Conservation (phyloP, 2,797 vertebrate species). For the Lepus townsendii region DNA sequence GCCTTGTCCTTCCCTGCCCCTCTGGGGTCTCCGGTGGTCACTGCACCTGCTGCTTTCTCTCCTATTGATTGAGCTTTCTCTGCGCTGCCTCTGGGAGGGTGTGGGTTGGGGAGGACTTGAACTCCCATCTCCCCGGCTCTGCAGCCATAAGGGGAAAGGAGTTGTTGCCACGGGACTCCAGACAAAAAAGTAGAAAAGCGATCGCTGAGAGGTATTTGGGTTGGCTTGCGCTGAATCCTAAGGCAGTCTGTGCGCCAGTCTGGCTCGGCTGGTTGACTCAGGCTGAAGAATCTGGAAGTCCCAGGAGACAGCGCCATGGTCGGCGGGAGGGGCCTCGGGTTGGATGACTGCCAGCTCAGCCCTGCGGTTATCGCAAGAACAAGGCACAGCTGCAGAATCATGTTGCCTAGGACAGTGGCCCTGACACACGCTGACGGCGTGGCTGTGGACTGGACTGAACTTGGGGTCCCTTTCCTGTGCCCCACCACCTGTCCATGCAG, state of each 20-base stretch:
- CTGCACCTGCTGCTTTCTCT: too few relatives aligned
- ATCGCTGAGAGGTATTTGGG: background rate
- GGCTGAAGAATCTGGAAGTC: background rate
- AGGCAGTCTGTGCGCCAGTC: background rate
- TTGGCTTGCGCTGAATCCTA: background rate
- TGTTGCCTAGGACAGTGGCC: background rate
- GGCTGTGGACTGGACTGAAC: background rate
- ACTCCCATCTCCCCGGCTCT: background rate
- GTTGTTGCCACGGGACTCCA: rapidly evolving
- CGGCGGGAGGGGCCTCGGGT: background rate
- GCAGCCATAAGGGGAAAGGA: background rate
- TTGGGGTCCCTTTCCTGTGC: too few relatives aligned
- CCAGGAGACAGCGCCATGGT: background rate
- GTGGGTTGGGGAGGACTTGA: background rate
- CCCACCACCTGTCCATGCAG: too few relatives aligned
- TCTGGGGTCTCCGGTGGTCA: background rate
- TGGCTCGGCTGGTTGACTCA: background rate
- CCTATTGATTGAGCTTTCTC: background rate
- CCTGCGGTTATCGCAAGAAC: background rate
- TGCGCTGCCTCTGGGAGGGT: background rate
- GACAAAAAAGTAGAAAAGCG: background rate
- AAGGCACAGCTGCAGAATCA: background rate
- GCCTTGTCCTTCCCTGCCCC: rapidly evolving
- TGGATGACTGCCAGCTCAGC: too few relatives aligned
- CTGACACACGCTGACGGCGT: too few relatives aligned